Percentiles rank a stretch among this genome's conserved stretches.
phyloP scores from a whole-genome alignment of 2,797 vertebrate species.

The Tenualosa thibaudeaui region DNA sequence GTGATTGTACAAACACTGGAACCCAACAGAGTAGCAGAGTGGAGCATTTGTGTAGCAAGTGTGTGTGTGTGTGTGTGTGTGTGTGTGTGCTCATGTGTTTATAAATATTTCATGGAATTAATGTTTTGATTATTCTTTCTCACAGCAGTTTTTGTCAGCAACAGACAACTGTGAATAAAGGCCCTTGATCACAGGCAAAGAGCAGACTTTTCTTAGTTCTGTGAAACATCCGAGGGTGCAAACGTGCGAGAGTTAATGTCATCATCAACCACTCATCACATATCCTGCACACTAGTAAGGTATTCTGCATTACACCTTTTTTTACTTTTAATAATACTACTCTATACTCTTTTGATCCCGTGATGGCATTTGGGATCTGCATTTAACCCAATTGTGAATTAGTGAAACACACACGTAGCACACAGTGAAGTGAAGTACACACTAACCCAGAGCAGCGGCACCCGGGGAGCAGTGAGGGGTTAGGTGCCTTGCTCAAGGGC shows the following conservation, averaged over 20 bases:
- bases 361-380: too few relatives aligned
- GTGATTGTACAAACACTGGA: slow-evolving; percentile 18
- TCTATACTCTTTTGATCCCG: too few relatives aligned
- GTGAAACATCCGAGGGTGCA: not conserved
- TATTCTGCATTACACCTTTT: not conserved
- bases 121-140: slow-evolving; percentile 21
- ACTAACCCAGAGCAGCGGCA: too few relatives aligned
- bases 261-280: not conserved
- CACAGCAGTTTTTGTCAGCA: not conserved
- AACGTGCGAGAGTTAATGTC: not conserved
- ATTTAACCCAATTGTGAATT: not conserved
- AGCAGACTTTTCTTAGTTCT: not conserved
- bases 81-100: not conserved
- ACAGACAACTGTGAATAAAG: not conserved
- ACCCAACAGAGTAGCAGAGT: slow-evolving; percentile 18
- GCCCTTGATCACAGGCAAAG: not conserved
- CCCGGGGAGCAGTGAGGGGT: too few relatives aligned
- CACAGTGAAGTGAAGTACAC: too few relatives aligned
- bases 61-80: slow-evolving; percentile 14
- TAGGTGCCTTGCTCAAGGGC: too few relatives aligned
- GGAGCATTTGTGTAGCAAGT: not conserved
- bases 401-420: too few relatives aligned
- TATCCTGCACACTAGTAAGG: not conserved
- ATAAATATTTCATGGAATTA: slow-evolving; percentile 24
- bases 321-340: not conserved